These are phyloP conservation scores for Pelobates cultripes DNA, from an alignment of 2,797 vertebrate genomes.

Conservation along the genomic window DNA sequence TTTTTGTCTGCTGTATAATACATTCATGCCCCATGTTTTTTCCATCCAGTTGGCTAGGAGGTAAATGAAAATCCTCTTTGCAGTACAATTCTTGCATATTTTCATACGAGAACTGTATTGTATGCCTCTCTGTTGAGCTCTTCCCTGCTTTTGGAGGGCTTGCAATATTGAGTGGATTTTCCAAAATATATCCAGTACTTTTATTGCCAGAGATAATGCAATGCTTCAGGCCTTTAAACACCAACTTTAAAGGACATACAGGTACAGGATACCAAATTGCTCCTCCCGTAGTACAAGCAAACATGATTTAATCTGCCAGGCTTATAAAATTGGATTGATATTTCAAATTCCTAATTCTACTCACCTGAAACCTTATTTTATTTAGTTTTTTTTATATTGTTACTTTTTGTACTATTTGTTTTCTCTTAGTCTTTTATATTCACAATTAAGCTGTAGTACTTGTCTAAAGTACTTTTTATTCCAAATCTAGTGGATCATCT, in stretches of 20 bases:
- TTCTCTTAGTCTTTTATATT: constrained; percentile 84
- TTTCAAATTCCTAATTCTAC: constrained; percentile 67
- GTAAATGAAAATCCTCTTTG: constrained; percentile 61
- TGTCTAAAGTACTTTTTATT: constrained; percentile 91
- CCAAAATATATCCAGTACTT: neutral
- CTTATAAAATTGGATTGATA: constrained; percentile 73
- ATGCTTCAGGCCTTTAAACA: constrained; percentile 65
- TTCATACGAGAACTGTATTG: constrained; percentile 61
- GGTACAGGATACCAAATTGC: constrained; percentile 1
- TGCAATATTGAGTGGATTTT: constrained; percentile 10
- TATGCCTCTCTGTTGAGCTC: neutral
- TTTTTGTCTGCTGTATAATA: constrained; percentile 68
- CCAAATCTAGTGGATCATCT: constrained; percentile 90
- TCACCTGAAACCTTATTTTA: constrained; percentile 72
- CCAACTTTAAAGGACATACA: neutral
- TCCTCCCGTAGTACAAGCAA: neutral
- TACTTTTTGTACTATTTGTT: constrained; percentile 75
- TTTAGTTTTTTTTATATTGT: constrained; percentile 77
- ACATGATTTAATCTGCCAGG: constrained; percentile 68
- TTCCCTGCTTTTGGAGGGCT: constrained; percentile 13
- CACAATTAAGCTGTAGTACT: constrained; percentile 83
- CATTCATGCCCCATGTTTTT: neutral
- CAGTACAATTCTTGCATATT: constrained; percentile 64
- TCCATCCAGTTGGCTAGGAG: constrained; percentile 62
- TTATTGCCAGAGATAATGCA: constrained; percentile 60